phyloP scores from a whole-genome alignment of 2,888 invertebrate species.

The Drosophila nr. perissopoda region DNA sequence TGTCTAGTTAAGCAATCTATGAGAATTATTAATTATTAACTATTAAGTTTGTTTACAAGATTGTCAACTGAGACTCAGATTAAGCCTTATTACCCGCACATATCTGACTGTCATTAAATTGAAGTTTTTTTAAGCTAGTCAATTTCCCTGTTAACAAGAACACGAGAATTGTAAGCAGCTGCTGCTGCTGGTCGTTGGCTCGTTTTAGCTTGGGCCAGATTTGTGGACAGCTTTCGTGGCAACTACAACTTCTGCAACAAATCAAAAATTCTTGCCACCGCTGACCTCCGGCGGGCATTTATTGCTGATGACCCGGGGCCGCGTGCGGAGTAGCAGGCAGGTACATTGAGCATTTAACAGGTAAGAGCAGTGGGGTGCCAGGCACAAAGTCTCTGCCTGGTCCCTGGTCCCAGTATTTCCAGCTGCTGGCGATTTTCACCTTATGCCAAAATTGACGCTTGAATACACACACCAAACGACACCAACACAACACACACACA shows the following conservation, averaged over 20 bases:
- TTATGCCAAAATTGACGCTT: conserved; percentile 49
- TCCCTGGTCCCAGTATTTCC: conserved; percentile 38
- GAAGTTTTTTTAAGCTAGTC: conserved; percentile 1
- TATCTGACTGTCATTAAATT: neutral
- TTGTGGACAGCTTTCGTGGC: conserved; percentile 19
- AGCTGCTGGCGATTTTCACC: conserved; percentile 57
- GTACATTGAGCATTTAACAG: conserved; percentile 20
- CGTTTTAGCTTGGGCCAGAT: conserved; percentile 3
- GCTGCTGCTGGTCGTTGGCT: neutral
- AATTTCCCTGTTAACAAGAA: conserved; percentile 9
- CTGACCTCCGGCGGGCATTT: conserved; percentile 45
- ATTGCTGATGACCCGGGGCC: conserved; percentile 47
- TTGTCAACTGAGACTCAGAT: neutral
- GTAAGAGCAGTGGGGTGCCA: conserved; percentile 12
- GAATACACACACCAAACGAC: conserved; percentile 7
- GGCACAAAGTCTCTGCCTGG: conserved; percentile 2
- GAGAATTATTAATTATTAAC: neutral
- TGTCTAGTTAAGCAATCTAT: neutral
- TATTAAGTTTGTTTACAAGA: neutral
- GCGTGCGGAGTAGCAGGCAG: conserved; percentile 13
- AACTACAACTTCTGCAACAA: conserved; percentile 32
- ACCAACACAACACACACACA: conserved; percentile 1
- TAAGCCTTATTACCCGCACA: neutral
- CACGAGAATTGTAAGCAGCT: neutral
- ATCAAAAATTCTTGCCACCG: conserved; percentile 31